These are phyloP conservation scores for Amblyornis subalaris DNA, from an alignment of 2,113 vertebrate species.

Conservation along the genomic window DNA sequence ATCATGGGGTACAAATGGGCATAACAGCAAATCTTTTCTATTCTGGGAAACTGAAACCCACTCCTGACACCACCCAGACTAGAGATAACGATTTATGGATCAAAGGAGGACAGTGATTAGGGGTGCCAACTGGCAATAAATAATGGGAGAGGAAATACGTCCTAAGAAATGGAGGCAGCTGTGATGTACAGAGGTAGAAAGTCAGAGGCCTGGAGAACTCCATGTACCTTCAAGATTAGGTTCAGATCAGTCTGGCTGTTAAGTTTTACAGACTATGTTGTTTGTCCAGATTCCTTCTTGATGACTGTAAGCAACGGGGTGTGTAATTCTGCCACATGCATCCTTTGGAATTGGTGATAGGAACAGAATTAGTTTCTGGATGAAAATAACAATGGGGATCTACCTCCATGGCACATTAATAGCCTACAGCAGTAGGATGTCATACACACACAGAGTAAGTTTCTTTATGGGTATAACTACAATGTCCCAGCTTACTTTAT, in stretches of 20 bases:
- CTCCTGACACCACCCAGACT: background rate
- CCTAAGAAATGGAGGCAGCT: background rate
- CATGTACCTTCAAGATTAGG: background rate
- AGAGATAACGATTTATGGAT: background rate
- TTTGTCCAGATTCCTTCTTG: background rate
- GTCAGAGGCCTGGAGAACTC: background rate
- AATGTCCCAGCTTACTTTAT: background rate
- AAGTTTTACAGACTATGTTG: background rate
- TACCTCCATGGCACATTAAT: background rate
- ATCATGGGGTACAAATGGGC: background rate
- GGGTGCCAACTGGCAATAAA: background rate
- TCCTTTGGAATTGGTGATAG: background rate
- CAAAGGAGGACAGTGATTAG: background rate
- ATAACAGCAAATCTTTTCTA: background rate
- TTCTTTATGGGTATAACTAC: background rate
- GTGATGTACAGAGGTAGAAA: accelerated
- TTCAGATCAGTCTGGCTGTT: background rate
- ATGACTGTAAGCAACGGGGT: background rate
- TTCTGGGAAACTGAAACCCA: background rate
- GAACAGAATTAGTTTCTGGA: background rate
- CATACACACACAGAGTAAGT: background rate
- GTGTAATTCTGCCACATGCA: background rate
- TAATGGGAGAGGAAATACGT: background rate
- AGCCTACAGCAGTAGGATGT: background rate
- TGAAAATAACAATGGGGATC: background rate